These are phyloP conservation scores for Sycophila sp. DNA, from an alignment of 1,140 invertebrate species.

Conservation along the genomic window DNA sequence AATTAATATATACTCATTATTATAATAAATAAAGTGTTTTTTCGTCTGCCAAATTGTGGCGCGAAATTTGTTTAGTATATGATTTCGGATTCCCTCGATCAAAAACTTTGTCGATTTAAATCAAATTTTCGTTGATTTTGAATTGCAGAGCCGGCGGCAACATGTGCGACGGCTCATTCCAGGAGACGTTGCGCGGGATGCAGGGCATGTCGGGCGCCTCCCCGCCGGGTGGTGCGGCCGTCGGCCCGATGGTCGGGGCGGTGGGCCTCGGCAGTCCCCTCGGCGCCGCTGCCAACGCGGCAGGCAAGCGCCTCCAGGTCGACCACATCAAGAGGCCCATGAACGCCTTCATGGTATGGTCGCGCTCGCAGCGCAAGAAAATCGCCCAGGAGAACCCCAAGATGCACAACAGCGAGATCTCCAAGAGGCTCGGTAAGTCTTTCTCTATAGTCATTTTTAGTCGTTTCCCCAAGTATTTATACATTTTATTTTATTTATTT, in stretches of 20 bases:
- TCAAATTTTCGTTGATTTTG: too few relatives aligned
- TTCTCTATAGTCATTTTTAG: too few relatives aligned
- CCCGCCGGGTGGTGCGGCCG: slow-evolving; percentile 54
- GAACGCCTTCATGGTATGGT: slow-evolving; percentile 87
- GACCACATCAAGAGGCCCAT: slow-evolving; percentile 74
- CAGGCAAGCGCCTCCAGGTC: slow-evolving; percentile 60
- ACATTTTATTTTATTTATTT: too few relatives aligned
- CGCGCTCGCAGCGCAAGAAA: slow-evolving; percentile 84
- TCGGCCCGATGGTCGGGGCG: slow-evolving; percentile 53
- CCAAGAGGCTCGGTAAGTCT: slow-evolving; percentile 87
- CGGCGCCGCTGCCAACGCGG: slow-evolving; percentile 36
- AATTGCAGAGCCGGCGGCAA: slow-evolving; percentile 65
- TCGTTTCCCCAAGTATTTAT: too few relatives aligned
- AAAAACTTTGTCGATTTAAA: too few relatives aligned
- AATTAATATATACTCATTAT: too few relatives aligned
- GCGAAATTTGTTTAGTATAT: too few relatives aligned
- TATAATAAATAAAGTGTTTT: too few relatives aligned
- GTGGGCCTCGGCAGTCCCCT: slow-evolving; percentile 52
- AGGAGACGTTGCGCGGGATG: slow-evolving; percentile 60
- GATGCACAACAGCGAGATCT: slow-evolving; percentile 99
- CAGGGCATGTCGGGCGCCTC: slow-evolving; percentile 61
- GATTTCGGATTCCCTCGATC: too few relatives aligned
- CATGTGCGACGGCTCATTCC: slow-evolving; percentile 65
- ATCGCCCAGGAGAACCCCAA: slow-evolving; percentile 98
- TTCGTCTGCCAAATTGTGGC: too few relatives aligned